These are phyloP conservation scores for Gavia stellata DNA, from an alignment of 2,113 vertebrate genomes.

Conservation along the genomic window DNA sequence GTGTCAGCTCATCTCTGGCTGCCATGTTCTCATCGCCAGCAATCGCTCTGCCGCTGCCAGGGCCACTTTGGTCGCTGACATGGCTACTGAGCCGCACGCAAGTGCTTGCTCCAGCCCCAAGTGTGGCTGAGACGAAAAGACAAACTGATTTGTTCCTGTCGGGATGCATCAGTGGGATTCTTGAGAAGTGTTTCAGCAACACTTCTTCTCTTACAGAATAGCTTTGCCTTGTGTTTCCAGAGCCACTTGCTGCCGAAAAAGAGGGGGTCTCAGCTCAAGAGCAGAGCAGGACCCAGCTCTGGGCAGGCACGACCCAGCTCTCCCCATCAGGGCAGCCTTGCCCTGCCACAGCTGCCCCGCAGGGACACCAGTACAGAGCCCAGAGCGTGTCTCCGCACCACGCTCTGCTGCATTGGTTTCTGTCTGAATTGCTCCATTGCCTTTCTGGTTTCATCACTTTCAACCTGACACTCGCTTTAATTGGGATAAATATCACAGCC, in stretches of 20 bases:
- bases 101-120: not conserved
- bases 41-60: fast-evolving
- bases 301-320: not conserved
- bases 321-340: not conserved
- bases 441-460: not conserved
- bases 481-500: not conserved
- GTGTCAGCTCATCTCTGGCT: not conserved
- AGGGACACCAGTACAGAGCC: not conserved
- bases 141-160: not conserved
- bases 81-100: fast-evolving
- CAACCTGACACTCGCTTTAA: not conserved
- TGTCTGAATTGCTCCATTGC: not conserved
- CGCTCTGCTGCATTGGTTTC: not conserved
- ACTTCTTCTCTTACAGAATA: not conserved
- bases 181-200: not conserved
- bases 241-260: not conserved
- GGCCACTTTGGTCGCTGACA: not conserved
- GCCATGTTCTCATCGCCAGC: fast-evolving
- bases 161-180: not conserved
- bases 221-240: not conserved
- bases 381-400: fast-evolving
- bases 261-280: not conserved
- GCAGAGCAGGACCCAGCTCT: not conserved
- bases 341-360: fast-evolving
- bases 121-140: fast-evolving